Percentiles rank a stretch among this genome's conserved stretches.
These are phyloP conservation scores for Megalonaias nervosa DNA, from an alignment of 1,140 invertebrate genomes.

Conservation along the genomic window DNA sequence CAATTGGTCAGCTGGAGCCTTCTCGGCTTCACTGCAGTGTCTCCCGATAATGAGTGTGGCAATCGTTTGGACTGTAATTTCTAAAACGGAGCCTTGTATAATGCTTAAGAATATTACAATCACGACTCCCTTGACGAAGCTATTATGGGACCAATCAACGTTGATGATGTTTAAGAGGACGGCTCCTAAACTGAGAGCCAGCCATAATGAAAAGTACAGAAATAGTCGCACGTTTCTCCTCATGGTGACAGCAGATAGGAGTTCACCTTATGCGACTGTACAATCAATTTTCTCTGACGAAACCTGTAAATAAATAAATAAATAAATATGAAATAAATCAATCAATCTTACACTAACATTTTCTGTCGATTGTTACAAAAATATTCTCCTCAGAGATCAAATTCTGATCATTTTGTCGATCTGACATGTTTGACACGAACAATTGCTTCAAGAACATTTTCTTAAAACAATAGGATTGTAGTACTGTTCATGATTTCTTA, in stretches of 20 bases:
- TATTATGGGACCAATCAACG: conserved; percentile 55
- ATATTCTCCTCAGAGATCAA: too few relatives aligned
- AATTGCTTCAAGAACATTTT: too few relatives aligned
- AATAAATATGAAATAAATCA: too few relatives aligned
- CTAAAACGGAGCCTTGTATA: conserved; percentile 60
- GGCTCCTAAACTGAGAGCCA: conserved; percentile 38
- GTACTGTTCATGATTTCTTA: too few relatives aligned
- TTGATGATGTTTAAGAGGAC: conserved; percentile 56
- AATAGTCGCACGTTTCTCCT: conserved; percentile 39
- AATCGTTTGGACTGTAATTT: conserved; percentile 60
- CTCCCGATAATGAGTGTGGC: conserved; percentile 59
- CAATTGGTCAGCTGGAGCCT: conserved; percentile 41
- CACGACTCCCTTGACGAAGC: conserved; percentile 48
- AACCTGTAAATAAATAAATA: too few relatives aligned
- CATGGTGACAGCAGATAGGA: conserved; percentile 19
- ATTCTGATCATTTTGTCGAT: too few relatives aligned
- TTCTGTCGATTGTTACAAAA: too few relatives aligned
- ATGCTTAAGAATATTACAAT: conserved; percentile 56
- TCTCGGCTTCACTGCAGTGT: conserved; percentile 38
- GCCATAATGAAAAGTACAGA: conserved; percentile 57
- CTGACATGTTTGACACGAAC: too few relatives aligned
- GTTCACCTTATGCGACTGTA: too few relatives aligned
- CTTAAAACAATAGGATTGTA: too few relatives aligned
- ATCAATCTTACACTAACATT: too few relatives aligned
- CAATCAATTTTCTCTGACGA: too few relatives aligned